Evolutionary conservation across 2,797 vertebrate species (phyloP), one percentile per base, ranked within the genome.

Genomic region (Mionectes olivaceus): DNA sequence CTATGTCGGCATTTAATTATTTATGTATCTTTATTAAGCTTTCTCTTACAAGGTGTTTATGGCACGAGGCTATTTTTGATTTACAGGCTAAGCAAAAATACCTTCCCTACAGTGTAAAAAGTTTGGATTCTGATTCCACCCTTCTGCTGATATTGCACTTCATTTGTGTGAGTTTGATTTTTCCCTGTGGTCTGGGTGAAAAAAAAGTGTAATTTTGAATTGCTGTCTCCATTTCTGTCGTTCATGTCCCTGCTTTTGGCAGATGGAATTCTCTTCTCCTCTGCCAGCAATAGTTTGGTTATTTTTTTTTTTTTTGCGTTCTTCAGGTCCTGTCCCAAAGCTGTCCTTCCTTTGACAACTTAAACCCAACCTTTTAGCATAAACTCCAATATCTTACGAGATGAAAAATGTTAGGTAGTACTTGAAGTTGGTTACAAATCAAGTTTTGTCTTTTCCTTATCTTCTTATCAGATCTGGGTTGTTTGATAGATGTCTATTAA

Each of bases 11-110:
- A 86, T 83, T 94, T 89, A 90, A 94, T 96, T 90, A 94, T 94
- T 96, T 50, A 95, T 78, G 83, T 88, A 13, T 61, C 76, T 94
- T 87, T 94, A 81, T 83, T 81, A 91, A 78, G 70, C 35, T 89
- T 82, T 89, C 46, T 89, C 55, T 90, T 73, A 49, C 56, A 77
- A 87, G 68, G 59, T 90, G 77, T 91, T 87, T 79, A 25, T 74
- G 74, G 57, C 53, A 69, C 46, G 11, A 57, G 57, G 83, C 79
- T 96, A 88, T 93, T 94, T 96, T 94, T 81, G 73, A 93, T 95
- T 91, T 88, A 94, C 76, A 88, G 85, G 83, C 89, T 88, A 95
- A 91, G 94, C 85, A 94, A 76, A 96, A 94, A 14, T 4, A 88
- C 80, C 50, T 83, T 75, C 33, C 83, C 39, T 70, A 43, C 50